Evolutionary conservation across 2,797 vertebrate genomes (phyloP).

Genomic region (Rhodeus uyekii): DNA sequence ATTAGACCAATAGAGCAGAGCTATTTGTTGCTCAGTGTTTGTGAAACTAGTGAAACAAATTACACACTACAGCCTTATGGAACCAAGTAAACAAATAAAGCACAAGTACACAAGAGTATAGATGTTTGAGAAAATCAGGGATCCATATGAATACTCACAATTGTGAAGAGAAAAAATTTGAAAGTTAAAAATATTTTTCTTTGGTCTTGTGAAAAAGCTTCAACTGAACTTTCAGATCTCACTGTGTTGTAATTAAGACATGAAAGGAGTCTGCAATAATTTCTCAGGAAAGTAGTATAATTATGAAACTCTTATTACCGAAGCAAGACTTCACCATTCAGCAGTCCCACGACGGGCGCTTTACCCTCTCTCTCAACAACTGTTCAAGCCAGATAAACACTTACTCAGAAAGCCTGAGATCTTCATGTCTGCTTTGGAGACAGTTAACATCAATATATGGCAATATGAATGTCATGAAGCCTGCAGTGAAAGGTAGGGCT

Average conservation of each 20-base stretch:
- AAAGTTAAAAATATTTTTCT: slow-evolving; percentile 21
- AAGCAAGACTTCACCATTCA: slow-evolving; percentile 49
- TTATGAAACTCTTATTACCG: slow-evolving; percentile 55
- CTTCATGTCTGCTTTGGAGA: slow-evolving; percentile 60
- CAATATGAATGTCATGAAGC: slow-evolving; percentile 67
- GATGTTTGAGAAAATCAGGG: neutral
- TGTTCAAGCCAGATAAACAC: slow-evolving; percentile 24
- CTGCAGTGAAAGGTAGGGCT: slow-evolving; percentile 59
- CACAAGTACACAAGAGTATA: neutral
- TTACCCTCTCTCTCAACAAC: slow-evolving; percentile 34
- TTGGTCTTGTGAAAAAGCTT: slow-evolving; percentile 21
- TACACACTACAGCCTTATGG: neutral
- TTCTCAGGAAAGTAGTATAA: slow-evolving; percentile 19
- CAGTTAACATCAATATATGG: slow-evolving; percentile 65
- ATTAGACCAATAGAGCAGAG: neutral
- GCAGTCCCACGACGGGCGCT: neutral
- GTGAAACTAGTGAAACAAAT: neutral
- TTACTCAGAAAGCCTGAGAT: slow-evolving; percentile 59
- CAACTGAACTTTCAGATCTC: slow-evolving; percentile 6
- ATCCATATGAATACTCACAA: neutral
- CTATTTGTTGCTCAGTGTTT: neutral
- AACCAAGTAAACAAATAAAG: neutral
- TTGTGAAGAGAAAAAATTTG: neutral
- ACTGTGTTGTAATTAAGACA: slow-evolving; percentile 35
- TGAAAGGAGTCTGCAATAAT: slow-evolving; percentile 28